Evolutionary conservation across 2,797 vertebrate genomes (phyloP), one percentile per base, ranked within the genome.

Genomic region (Sebastes ruberrimus): DNA sequence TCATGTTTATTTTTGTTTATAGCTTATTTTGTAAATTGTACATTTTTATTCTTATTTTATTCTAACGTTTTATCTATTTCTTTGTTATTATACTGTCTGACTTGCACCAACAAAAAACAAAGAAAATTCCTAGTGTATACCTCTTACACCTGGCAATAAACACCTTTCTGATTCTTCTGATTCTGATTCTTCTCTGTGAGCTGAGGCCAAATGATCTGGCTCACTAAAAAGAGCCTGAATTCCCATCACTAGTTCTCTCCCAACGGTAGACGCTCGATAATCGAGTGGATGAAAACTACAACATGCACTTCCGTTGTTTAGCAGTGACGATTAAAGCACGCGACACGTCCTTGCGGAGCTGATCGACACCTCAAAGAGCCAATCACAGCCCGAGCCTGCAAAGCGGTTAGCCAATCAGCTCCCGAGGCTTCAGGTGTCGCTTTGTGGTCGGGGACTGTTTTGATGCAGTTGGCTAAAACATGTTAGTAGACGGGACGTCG

Each of bases 381-480:
- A 94, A 87, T 93, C 86, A 76, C 4, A 56, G 5, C 14, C 3
- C 27, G 55, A 69, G 64, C 5, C 3, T 62, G 38, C 2, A 0
- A 14, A 20, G 14, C 10, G 6, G 6, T 0, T 3, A 80, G 28
- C 88, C 89, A 92, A 94, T 90, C 76, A 76, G 1, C 33, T 9
- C 10, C n/a, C 49, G 68, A 70, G 30, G 61, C 38, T 65, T 62
- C 77, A 2, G 23, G 28, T 8, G 67, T 85, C 76, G 56, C 23
- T 61, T 70, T 65, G 62, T 81, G 52, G 73, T 72, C 60, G 5
- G 70, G 74, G 72, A 85, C 32, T 94, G 88, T 92, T 93, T 92
- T 93, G 87, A 91, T 93, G 90, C 89, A 81, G 86, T 72, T 79
- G 66, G 62, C 35, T 38, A 77, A 80, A 75, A 81, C 72, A 80